A percentile compares a stretch with the other conserved stretches of the same genome.
Conservation (phyloP, 2,888 invertebrate species). For the Xestia xanthographa region DNA sequence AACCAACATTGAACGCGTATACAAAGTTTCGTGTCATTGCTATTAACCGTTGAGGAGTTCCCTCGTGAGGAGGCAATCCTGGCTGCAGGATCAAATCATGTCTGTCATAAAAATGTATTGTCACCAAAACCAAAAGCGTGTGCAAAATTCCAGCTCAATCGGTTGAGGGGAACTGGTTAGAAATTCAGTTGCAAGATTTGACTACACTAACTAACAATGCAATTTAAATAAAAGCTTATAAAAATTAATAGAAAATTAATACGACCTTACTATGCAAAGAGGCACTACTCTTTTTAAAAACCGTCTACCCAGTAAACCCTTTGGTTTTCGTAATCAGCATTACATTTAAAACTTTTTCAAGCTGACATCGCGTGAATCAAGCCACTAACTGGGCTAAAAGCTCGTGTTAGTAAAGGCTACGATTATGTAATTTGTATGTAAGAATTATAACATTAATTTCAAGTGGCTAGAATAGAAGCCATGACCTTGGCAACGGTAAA, state of each 20-base stretch:
- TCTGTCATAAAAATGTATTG: too few species aligned
- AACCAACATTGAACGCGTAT: too few species aligned
- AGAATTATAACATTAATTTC: conserved; percentile 55
- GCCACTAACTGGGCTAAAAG: conserved; percentile 41
- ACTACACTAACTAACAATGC: too few species aligned
- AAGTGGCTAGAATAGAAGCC: conserved; percentile 22
- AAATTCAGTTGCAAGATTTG: too few species aligned
- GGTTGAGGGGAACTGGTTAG: too few species aligned
- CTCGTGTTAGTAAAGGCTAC: conserved; percentile 43
- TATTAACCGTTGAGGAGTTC: too few species aligned
- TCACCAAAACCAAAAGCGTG: too few species aligned
- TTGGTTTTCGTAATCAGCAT: neutral
- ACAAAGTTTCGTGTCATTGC: too few species aligned
- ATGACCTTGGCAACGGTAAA: conserved; percentile 40
- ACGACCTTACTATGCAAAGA: neutral
- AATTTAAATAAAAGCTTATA: too few species aligned
- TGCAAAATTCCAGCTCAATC: too few species aligned
- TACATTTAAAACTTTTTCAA: conserved; percentile 12
- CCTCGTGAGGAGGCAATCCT: too few species aligned
- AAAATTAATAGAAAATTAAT: neutral
- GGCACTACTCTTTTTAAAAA: neutral
- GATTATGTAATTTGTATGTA: conserved; percentile 60
- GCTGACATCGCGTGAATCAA: conserved; percentile 40
- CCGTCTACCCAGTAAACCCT: neutral
- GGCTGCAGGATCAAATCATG: too few species aligned